phyloP scores from a whole-genome alignment of 2,797 vertebrate genomes.

The Pseudochaenichthys georgianus region DNA sequence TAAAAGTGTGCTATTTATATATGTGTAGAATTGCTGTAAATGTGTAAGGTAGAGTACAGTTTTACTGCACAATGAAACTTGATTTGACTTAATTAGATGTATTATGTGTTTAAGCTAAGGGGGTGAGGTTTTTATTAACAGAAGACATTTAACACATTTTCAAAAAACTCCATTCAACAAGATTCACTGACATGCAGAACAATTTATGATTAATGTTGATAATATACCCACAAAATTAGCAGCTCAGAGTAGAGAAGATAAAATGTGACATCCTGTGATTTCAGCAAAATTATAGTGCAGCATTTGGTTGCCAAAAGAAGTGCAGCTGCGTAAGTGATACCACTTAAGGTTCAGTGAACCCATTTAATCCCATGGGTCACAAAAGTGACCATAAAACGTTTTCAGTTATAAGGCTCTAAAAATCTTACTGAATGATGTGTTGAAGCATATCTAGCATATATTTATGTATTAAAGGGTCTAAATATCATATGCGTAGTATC shows the following conservation, averaged over 20 bases:
- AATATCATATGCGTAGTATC: no score
- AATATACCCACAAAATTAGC: constrained; percentile 1
- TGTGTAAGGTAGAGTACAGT: constrained; percentile 7
- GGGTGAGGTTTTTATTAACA: background rate
- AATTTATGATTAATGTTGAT: constrained; percentile 19
- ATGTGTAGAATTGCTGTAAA: constrained; percentile 15
- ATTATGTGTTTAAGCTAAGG: background rate
- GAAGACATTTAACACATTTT: background rate
- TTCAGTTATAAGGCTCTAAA: background rate
- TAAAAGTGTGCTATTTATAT: constrained; percentile 29
- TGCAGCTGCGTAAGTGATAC: background rate
- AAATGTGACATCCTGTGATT: constrained; percentile 21
- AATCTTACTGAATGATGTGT: background rate
- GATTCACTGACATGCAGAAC: background rate
- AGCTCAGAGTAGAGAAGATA: background rate
- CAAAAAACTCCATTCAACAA: background rate
- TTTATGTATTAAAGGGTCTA: background rate
- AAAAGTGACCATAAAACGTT: no score
- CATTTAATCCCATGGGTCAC: no score
- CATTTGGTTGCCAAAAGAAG: constrained; percentile 10
- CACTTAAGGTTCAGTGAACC: background rate
- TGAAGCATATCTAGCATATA: background rate
- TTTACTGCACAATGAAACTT: constrained; percentile 16
- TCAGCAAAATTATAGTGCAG: background rate
- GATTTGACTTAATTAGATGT: constrained; percentile 10